Conservation (phyloP, 2,797 vertebrate genomes). For the Erethizon dorsatum region DNA sequence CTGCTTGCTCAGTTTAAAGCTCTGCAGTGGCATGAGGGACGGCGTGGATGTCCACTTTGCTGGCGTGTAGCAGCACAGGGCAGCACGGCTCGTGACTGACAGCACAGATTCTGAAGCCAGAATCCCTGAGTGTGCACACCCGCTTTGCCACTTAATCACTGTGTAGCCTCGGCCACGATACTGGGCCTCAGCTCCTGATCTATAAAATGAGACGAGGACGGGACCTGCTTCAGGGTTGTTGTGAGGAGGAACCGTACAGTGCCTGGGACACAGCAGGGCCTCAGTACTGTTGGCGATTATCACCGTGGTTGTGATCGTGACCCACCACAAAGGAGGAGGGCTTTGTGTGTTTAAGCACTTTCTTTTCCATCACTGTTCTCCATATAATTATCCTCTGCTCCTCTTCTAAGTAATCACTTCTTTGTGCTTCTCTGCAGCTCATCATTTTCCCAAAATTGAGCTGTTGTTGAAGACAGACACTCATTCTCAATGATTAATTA, state of each 20-base stretch:
- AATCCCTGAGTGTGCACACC: not conserved
- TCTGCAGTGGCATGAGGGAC: not conserved
- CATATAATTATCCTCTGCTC: not conserved
- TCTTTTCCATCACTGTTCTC: not conserved
- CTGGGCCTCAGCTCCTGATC: not conserved
- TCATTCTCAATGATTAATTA: slow-evolving; percentile 36
- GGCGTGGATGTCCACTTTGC: not conserved
- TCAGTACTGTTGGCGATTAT: accelerated
- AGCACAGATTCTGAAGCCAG: not conserved
- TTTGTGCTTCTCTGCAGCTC: slow-evolving; percentile 39
- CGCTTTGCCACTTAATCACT: too few species aligned
- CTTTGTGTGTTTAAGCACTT: not conserved
- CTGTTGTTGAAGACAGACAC: slow-evolving; percentile 73
- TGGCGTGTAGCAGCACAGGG: not conserved
- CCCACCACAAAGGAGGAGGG: not conserved
- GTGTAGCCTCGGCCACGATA: accelerated
- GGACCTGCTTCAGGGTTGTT: not conserved
- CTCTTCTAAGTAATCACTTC: not conserved
- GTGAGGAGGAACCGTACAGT: not conserved
- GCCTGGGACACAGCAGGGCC: not conserved
- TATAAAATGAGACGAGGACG: not conserved
- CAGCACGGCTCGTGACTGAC: not conserved
- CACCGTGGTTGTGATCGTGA: not conserved
- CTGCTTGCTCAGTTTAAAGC: not conserved
- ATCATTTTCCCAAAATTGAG: slow-evolving; percentile 29